Evolutionary conservation across 2,888 invertebrate genomes (phyloP), one percentile per base, ranked within the genome.

Genomic region (Hoplodrina ambigua): DNA sequence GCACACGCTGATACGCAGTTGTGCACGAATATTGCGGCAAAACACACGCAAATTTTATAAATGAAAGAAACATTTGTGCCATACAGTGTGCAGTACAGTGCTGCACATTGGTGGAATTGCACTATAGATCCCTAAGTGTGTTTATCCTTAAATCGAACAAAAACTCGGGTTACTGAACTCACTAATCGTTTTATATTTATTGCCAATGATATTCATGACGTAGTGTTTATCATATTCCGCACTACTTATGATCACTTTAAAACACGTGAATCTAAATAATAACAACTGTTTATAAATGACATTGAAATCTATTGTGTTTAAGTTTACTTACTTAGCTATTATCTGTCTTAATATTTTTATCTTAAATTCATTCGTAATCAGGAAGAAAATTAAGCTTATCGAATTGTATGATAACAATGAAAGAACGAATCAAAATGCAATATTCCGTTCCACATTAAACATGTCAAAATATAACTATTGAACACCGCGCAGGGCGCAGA

Each of bases 331-430:
- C 56, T 64, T 33, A 37, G 37, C 15, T 30, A 55, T 65, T 76
- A 77, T 64, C 65, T 70, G 44, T 76, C 58, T 33, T 60, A 59
- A 49, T 41, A 50, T 60, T 64, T 61, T 66, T 63, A 78, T 81
- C 82, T 72, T 19, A 67, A 63, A 72, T 81, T 72, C 67, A 58
- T 72, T 72, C 46, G 4, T 54, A 67, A 78, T 81, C 72, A 37
- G 33, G 41, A 65, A 61, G 20, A 69, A 54, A 77, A 76, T 80
- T 70, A 58, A 70, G 60, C 60, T 57, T 81, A 78, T 78, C 82
- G 56, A 67, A 72, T 81, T 30, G 6, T 46, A 37, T 57, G 78
- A 71, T 81, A 63, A 78, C 46, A 72, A 78, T 81, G 63, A 44
- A 63, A 67, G 60, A 78, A 72, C 59, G 73, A 78, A 78, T 67